Evolutionary conservation across 2,113 vertebrate genomes (phyloP).

Genomic region (Hydrolagus affinis): DNA sequence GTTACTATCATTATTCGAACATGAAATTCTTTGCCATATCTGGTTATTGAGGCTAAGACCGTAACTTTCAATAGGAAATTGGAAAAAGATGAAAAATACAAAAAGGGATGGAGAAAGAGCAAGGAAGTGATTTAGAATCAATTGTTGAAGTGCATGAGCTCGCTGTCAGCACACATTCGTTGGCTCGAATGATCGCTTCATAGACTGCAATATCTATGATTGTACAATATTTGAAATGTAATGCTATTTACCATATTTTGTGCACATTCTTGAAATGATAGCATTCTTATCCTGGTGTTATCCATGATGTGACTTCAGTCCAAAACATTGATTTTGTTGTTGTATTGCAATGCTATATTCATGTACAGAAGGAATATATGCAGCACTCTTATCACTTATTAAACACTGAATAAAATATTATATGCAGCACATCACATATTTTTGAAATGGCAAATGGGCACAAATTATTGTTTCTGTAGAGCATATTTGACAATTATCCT

Average conservation of each 20-base stretch:
- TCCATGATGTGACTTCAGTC: neutral
- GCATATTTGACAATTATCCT: neutral
- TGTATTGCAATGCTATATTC: conserved; percentile 14
- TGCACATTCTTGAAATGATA: conserved; percentile 1
- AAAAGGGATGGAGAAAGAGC: too few relatives aligned
- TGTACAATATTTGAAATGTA: conserved; percentile 1
- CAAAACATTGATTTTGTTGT: neutral
- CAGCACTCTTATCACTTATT: neutral
- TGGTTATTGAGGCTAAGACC: too few relatives aligned
- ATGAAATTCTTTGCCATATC: too few relatives aligned
- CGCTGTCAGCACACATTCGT: too few relatives aligned
- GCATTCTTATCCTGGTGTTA: neutral
- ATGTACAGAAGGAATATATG: neutral
- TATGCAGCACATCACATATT: conserved; percentile 6
- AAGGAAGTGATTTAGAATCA: too few relatives aligned
- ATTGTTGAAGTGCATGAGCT: too few relatives aligned
- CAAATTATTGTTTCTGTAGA: neutral
- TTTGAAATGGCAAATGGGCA: neutral
- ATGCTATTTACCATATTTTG: neutral
- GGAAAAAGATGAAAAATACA: too few relatives aligned
- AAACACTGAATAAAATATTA: conserved; percentile 8
- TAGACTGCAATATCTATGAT: neutral
- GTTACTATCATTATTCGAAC: too few relatives aligned
- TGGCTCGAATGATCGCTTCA: neutral
- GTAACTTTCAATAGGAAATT: too few relatives aligned